Percentiles rank a stretch among this genome's conserved stretches.
These are phyloP conservation scores for Andrena chrysosceles DNA, from an alignment of 2,888 invertebrate genomes.

Conservation along the genomic window DNA sequence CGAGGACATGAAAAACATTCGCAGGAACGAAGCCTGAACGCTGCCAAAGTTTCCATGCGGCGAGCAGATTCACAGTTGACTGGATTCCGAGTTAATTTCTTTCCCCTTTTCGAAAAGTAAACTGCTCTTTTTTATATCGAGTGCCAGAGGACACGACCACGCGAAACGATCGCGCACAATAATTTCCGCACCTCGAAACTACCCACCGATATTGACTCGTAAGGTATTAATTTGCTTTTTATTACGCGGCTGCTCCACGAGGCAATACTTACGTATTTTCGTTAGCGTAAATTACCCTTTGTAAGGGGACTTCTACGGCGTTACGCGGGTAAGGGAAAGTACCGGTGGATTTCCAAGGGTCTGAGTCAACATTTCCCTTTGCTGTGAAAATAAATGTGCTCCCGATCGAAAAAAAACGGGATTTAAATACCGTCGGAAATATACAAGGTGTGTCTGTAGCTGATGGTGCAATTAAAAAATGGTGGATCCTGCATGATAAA, in stretches of 20 bases:
- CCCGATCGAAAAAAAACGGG: too few relatives aligned
- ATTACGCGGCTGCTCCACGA: neutral
- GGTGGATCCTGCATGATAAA: too few relatives aligned
- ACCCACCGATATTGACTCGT: conserved; percentile 19
- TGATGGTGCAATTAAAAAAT: too few relatives aligned
- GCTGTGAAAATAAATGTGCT: too few relatives aligned
- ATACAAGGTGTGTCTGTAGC: too few relatives aligned
- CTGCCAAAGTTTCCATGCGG: conserved; percentile 26
- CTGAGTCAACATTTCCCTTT: too few relatives aligned
- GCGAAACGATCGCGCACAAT: conserved; percentile 22
- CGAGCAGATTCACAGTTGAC: conserved; percentile 51
- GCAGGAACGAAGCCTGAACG: neutral
- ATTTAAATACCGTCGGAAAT: too few relatives aligned
- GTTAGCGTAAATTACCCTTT: conserved; percentile 20
- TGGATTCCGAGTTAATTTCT: conserved; percentile 43
- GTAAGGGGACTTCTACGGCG: conserved; percentile 16
- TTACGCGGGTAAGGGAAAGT: neutral
- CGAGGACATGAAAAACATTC: neutral
- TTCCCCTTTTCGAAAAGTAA: conserved; percentile 30
- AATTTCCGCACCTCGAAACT: neutral
- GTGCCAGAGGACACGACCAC: conserved; percentile 32
- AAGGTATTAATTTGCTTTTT: conserved; percentile 23
- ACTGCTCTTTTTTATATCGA: conserved; percentile 49
- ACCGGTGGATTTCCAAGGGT: too few relatives aligned
- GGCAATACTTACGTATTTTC: conserved; percentile 8